Percentiles rank a stretch among this genome's conserved stretches.
Conservation (phyloP, 2,888 invertebrate species). For the Microctonus aethiopoides region DNA sequence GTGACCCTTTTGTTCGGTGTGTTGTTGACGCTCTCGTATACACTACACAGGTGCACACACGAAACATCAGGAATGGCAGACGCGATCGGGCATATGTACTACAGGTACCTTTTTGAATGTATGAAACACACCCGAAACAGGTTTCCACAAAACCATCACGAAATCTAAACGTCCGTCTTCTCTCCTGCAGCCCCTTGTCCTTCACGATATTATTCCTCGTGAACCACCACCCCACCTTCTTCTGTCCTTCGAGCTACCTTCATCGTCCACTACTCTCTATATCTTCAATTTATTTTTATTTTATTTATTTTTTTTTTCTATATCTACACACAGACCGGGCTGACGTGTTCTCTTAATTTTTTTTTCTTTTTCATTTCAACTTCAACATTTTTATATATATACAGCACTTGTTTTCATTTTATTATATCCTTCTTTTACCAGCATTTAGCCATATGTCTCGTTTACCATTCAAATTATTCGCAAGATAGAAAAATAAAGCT, state of each 20-base stretch:
- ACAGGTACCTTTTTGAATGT: slow-evolving; percentile 10
- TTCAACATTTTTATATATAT: background rate
- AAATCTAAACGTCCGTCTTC: slow-evolving; percentile 39
- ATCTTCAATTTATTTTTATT: background rate
- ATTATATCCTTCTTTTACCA: background rate
- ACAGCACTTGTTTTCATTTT: background rate
- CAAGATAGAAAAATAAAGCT: background rate
- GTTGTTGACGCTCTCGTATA: background rate
- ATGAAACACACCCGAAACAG: slow-evolving; percentile 33
- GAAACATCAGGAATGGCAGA: background rate
- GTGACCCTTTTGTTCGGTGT: slow-evolving; percentile 15
- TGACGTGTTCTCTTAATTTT: slow-evolving; percentile 19
- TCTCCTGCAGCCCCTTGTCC: slow-evolving; percentile 25
- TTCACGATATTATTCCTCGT: background rate
- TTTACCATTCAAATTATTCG: slow-evolving; percentile 6
- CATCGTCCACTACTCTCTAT: slow-evolving; percentile 21
- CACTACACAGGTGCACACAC: slow-evolving; percentile 31
- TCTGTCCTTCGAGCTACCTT: slow-evolving; percentile 27
- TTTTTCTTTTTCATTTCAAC: background rate
- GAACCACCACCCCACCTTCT: slow-evolving; percentile 14
- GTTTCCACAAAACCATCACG: slow-evolving; percentile 51
- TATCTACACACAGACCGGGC: background rate
- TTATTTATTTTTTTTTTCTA: background rate
- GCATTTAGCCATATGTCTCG: background rate
- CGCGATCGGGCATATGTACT: slow-evolving; percentile 6